Conservation (phyloP, 2,888 invertebrate genomes). For the Lobophora halterata region DNA sequence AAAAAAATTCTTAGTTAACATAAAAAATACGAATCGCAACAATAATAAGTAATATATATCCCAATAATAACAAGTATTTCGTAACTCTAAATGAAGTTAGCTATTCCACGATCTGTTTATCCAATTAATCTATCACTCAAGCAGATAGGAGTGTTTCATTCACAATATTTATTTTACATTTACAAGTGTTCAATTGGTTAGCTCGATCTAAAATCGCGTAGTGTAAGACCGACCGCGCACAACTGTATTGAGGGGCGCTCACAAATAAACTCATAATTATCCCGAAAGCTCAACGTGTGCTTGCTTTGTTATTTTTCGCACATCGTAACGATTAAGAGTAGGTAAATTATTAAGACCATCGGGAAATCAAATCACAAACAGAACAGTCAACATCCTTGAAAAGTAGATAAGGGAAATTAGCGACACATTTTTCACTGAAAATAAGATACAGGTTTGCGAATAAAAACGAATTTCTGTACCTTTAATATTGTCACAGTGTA, state of each 20-base stretch:
- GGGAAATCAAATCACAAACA: too few relatives aligned
- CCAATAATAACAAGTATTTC: too few relatives aligned
- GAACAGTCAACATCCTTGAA: too few relatives aligned
- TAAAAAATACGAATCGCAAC: too few relatives aligned
- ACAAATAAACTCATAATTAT: slow-evolving; percentile 55
- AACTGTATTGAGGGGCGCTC: slow-evolving; percentile 29
- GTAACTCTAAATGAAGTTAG: slow-evolving; percentile 3
- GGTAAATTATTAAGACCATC: too few relatives aligned
- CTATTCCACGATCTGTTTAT: slow-evolving; percentile 10
- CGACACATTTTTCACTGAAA: too few relatives aligned
- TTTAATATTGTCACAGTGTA: too few relatives aligned
- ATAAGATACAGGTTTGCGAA: too few relatives aligned
- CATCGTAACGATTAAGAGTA: slow-evolving; percentile 21
- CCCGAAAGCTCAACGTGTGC: slow-evolving; percentile 42
- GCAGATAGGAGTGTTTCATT: slow-evolving; percentile 15
- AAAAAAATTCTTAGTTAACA: too few relatives aligned
- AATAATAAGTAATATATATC: too few relatives aligned
- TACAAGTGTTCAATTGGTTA: slow-evolving; percentile 9
- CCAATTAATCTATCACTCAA: slow-evolving; percentile 18
- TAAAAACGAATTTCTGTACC: too few relatives aligned
- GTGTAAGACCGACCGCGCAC: slow-evolving; percentile 17
- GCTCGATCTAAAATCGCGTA: slow-evolving; percentile 7
- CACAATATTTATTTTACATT: slow-evolving; percentile 25
- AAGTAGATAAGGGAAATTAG: too few relatives aligned
- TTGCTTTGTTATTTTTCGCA: slow-evolving; percentile 40